These are phyloP conservation scores for Chelonia mydas DNA, from an alignment of 2,797 vertebrate genomes.

Conservation along the genomic window DNA sequence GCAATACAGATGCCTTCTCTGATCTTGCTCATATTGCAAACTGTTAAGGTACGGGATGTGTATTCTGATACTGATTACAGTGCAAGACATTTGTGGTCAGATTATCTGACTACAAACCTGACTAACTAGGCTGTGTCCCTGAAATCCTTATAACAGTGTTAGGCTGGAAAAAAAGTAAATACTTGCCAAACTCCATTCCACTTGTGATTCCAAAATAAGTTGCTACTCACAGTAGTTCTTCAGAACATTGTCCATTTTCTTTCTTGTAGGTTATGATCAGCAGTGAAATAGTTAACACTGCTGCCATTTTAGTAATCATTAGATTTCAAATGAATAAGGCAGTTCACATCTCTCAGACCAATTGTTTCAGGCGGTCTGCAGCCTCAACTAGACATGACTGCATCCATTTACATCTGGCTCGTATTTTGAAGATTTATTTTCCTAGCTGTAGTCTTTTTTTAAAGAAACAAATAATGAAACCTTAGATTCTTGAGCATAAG, in stretches of 20 bases:
- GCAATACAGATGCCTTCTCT: not conserved
- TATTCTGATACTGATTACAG: not conserved
- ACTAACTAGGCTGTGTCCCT: not conserved
- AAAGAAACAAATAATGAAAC: not conserved
- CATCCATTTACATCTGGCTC: not conserved
- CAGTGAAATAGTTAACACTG: not conserved
- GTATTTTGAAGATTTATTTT: not conserved
- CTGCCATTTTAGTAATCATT: not conserved
- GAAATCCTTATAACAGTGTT: not conserved
- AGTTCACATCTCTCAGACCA: not conserved
- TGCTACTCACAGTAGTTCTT: not conserved
- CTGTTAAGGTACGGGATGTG: not conserved
- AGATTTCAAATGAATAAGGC: not conserved
- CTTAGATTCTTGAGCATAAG: not conserved
- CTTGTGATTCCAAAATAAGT: not conserved
- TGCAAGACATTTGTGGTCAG: not conserved
- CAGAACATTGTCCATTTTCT: not conserved
- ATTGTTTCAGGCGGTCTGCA: not conserved
- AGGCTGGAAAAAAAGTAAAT: not conserved
- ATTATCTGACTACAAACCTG: not conserved
- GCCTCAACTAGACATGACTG: not conserved
- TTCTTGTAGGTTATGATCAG: not conserved
- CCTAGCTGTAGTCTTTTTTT: not conserved
- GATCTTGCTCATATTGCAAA: not conserved
- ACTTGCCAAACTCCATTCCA: not conserved